Evolutionary conservation across 1,140 invertebrate species (phyloP).

Genomic region (Neodiprion virginianus): DNA sequence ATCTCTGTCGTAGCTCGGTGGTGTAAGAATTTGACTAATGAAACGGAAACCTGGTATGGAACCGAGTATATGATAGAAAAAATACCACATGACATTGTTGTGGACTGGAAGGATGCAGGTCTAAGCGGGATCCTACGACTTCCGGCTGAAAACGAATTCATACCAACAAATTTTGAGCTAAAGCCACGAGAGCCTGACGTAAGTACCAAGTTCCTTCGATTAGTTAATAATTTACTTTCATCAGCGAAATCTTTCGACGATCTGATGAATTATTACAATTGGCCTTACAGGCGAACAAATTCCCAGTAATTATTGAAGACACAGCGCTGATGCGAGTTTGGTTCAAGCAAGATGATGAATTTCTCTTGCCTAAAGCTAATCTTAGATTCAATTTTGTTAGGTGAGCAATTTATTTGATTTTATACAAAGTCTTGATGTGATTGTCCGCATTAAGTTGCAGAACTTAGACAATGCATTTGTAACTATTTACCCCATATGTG

Average conservation of each 20-base stretch:
- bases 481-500: constrained; percentile 29
- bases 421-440: constrained; percentile 17
- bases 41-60: constrained; percentile 88
- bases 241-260: no score
- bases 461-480: neutral
- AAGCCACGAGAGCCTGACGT: constrained; percentile 71
- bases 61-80: constrained; percentile 82
- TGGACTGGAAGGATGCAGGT: constrained; percentile 74
- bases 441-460: neutral
- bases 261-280: neutral
- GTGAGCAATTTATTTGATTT: constrained; percentile 55
- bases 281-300: constrained; percentile 50
- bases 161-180: constrained; percentile 86
- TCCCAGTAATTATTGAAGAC: constrained; percentile 81
- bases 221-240: no score
- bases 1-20: constrained; percentile 76
- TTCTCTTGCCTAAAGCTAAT: constrained; percentile 86
- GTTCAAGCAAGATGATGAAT: constrained; percentile 96
- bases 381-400: constrained; percentile 82
- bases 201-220: constrained; percentile 35
- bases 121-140: constrained; percentile 74
- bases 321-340: constrained; percentile 82
- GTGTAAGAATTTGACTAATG: constrained; percentile 69
- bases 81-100: constrained; percentile 69
- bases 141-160: constrained; percentile 89